A percentile compares a stretch with the other conserved stretches of the same genome.
Conservation (phyloP, 2,113 vertebrate genomes). For the Crocuta crocuta region DNA sequence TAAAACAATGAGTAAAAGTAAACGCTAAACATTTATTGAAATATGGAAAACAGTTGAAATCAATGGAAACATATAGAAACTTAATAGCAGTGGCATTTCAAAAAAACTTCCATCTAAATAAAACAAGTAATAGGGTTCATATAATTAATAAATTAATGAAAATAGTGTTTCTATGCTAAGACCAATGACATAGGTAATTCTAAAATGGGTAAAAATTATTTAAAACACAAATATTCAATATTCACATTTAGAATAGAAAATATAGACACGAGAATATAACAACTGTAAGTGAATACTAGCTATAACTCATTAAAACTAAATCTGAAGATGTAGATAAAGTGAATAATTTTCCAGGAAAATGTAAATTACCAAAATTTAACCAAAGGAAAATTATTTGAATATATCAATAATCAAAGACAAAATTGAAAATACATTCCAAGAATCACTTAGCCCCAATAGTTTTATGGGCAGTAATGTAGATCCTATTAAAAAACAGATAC, state of each 20-base stretch:
- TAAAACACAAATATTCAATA: background rate
- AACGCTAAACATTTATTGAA: background rate
- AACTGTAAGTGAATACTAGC: background rate
- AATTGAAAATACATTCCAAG: background rate
- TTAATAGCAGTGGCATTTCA: no score
- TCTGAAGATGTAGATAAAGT: background rate
- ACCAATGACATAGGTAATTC: background rate
- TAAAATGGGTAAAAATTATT: background rate
- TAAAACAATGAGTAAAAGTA: background rate
- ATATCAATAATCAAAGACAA: background rate
- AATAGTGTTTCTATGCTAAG: background rate
- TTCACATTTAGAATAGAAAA: background rate
- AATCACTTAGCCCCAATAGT: background rate
- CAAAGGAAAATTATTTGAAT: background rate
- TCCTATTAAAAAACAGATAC: background rate
- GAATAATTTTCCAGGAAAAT: conserved; percentile 15
- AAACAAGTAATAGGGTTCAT: background rate
- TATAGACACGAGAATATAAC: background rate
- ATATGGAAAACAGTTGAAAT: background rate
- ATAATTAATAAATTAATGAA: background rate
- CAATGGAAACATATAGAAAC: background rate
- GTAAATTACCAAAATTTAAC: background rate
- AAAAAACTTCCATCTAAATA: background rate
- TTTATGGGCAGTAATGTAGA: background rate
- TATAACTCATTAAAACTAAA: background rate